Base-by-base conservation (phyloP, 2,113 vertebrate species). In the Setophaga petechia region DNA sequence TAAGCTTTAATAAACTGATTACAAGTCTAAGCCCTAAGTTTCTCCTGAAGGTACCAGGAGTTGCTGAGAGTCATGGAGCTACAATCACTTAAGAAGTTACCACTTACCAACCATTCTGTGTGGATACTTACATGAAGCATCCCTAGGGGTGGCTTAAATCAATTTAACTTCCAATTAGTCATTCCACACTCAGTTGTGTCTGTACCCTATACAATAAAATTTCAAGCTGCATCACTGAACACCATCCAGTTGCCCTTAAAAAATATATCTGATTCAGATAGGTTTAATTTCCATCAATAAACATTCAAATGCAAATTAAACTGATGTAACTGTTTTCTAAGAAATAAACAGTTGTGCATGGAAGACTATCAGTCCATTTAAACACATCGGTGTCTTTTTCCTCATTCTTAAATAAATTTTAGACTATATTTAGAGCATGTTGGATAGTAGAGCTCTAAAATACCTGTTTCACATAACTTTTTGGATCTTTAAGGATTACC, bases 1-100 rank as follows among this genome's bases (percentile, higher is more conserved):
- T 86, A 92, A 92, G 73, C 65, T 92, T 65, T 74, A 86, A 86
- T 93, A 93, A 96, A 89, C 52, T 89, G 76, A 88, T 93, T 94
- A 93, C 35, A 74, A 89, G 83, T 49, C 83, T 86, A 73, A 92
- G 79, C 59, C 6, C 68, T 59, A 44, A 62, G 43, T 75, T 89
- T 47, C 69, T 84, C 47, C 68, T 35, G 76, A 74, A 74, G 35
- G 77, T 47, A 74, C 1, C 0, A 2, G 35, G 55, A 69, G 55
- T 88, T 44, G 73, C 27, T 4, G 19, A 66, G 51, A 92, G 33
- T n/a, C 76, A 62, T 11, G 9, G 58, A 78, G 51, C 39, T 77
- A 37, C n/a, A 66, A 62, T 31, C 41, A 58, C 75, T 88, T 49
- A 52, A 91, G 80, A 94, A 91, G 71, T 66, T 79, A 73, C 22